Conservation (phyloP, 2,888 invertebrate species). For the Scaeva pyrastri region DNA sequence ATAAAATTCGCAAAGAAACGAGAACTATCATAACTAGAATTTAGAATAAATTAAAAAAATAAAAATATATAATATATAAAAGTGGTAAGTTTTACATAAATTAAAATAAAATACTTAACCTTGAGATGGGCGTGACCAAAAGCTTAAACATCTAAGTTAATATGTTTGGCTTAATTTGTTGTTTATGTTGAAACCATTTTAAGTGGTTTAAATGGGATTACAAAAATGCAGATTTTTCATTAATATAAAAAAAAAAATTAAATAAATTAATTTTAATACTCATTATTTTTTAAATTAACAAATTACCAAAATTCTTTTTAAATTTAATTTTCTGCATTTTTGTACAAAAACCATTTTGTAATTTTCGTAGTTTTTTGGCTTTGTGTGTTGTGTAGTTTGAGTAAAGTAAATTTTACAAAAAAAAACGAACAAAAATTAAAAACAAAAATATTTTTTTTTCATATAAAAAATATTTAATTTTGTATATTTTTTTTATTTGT, state of each 20-base stretch:
- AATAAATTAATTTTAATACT: no score
- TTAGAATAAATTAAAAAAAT: conserved; percentile 1
- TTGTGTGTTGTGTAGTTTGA: conserved; percentile 64
- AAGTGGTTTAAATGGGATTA: conserved; percentile 33
- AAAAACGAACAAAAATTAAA: conserved; percentile 32
- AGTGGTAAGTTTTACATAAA: conserved; percentile 13
- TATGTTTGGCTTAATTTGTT: conserved; percentile 63
- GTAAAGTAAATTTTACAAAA: conserved; percentile 14
- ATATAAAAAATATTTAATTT: conserved; percentile 16
- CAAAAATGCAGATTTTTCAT: not conserved
- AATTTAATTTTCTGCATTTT: not conserved
- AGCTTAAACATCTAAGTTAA: conserved; percentile 65
- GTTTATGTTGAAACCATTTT: conserved; percentile 53
- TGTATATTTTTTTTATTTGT: conserved; percentile 61
- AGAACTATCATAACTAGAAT: conserved; percentile 44
- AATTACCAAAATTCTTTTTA: not conserved
- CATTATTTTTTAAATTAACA: no score
- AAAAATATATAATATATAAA: not conserved
- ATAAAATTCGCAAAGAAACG: conserved; percentile 46
- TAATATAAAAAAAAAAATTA: not conserved
- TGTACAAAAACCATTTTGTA: conserved; percentile 13
- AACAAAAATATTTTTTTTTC: conserved; percentile 3
- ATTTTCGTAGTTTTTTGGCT: conserved; percentile 44
- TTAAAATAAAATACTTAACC: not conserved
- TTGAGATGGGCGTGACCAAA: conserved; percentile 72